Percentiles rank a stretch among this genome's conserved stretches.
Evolutionary conservation across 2,888 invertebrate genomes (phyloP).

Genomic region (Villa cingulata): DNA sequence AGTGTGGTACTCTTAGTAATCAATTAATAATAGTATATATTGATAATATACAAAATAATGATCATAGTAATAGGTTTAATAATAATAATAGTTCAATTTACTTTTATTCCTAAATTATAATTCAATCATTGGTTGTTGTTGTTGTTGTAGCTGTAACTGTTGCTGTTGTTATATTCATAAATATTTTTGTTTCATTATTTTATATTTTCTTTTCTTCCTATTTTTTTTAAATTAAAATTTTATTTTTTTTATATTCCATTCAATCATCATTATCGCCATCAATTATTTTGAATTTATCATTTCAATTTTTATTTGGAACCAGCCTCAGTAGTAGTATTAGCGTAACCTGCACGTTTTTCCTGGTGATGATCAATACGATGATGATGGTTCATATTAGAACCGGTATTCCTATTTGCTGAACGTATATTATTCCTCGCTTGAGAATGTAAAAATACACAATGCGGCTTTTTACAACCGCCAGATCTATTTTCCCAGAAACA

Average conservation of each 20-base stretch:
- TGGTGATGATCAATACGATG: background rate
- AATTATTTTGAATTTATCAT: background rate
- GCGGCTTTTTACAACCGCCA: slow-evolving; percentile 69
- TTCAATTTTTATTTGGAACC: background rate
- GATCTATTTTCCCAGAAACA: slow-evolving; percentile 84
- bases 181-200: background rate
- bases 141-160: background rate
- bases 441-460: slow-evolving; percentile 66
- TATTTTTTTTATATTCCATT: background rate
- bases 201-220: background rate
- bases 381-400: background rate
- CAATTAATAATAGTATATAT: background rate
- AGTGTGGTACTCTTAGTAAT: too few relatives aligned
- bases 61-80: background rate
- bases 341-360: background rate
- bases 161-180: background rate
- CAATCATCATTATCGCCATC: too few relatives aligned
- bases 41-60: background rate
- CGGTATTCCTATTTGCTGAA: slow-evolving; percentile 19
- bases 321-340: background rate
- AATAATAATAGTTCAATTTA: background rate
- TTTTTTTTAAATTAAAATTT: background rate
- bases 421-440: background rate
- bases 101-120: too few relatives aligned
- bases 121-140: background rate